These are phyloP conservation scores for Cyprinella venusta DNA, from an alignment of 2,797 vertebrate genomes.

Conservation along the genomic window DNA sequence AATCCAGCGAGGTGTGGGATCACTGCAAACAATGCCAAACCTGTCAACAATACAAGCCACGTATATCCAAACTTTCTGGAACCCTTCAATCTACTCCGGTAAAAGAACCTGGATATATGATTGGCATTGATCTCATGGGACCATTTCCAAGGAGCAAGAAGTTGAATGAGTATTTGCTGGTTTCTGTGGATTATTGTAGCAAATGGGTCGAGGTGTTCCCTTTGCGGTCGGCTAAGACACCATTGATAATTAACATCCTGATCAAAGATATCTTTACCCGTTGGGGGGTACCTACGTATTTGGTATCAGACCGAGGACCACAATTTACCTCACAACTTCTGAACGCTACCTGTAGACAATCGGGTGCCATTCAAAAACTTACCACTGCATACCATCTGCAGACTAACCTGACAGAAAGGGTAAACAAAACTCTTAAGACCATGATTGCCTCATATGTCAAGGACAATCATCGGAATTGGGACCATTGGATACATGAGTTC, in stretches of 20 bases:
- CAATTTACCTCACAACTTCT: not conserved
- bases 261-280: not conserved
- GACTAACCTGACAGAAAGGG: not conserved
- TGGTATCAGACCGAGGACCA: too few species aligned
- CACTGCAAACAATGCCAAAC: not conserved
- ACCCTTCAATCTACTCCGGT: too few species aligned
- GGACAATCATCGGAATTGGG: not conserved
- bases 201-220: too few species aligned
- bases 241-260: too few species aligned
- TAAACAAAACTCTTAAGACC: not conserved
- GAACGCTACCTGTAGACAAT: not conserved
- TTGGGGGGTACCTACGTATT: not conserved
- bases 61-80: too few species aligned
- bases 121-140: too few species aligned
- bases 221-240: too few species aligned
- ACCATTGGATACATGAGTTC: not conserved
- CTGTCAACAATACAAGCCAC: not conserved
- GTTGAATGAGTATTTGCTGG: too few species aligned
- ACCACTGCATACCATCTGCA: not conserved
- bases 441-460: not conserved
- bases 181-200: too few species aligned
- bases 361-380: not conserved
- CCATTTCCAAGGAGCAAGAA: too few species aligned
- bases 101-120: too few species aligned
- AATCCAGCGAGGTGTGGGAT: not conserved